Base-by-base conservation (phyloP, 2,113 vertebrate species). In the Chaenocephalus aceratus region DNA sequence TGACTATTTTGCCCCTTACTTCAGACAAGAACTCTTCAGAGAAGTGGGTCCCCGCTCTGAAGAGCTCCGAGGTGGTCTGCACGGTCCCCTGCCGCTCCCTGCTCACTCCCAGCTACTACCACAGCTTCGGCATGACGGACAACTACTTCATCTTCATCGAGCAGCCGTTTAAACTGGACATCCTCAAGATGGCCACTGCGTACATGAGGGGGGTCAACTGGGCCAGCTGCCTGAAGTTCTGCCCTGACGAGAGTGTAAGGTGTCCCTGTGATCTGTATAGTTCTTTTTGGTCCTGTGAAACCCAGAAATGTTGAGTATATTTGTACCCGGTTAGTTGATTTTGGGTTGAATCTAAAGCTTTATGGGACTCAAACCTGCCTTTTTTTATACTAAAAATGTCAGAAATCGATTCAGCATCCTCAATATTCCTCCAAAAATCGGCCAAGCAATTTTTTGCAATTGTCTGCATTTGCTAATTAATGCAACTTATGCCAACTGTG, bases 81-180 rank as follows among this genome's bases (percentile, higher is more conserved):
- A 94, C 96, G 2, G 52, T 99, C 54, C 94, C 96, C 45, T 96
- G 97, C 70, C 94, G 74, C 44, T 96, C 96, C 2, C 91, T 97
- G 60, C 94, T 99, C 53, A 94, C 93, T 1, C 98, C 97, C 15
- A 97, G 97, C 93, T 99, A 98, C 91, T 97, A 96, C 85, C 97
- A 99, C 87, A 99, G 97, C 92, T 99, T 99, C 36, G 97, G 97
- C 41, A 85, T 99, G 86, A 96, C 97, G 0, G 96, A 98, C 62
- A 97, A 97, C 91, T 97, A 97, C 85, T 83, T 98, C 54, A 16
- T 99, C 77, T 97, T 99, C 56, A 60, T 99, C 2, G 98, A 99
- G 88, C 97, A 97, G 91, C 97, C 98, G 0, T 94, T 97, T 68
- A 97, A 93, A 91, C 65, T 99, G 83, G 97, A 99, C 85, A 96